Base-by-base conservation (phyloP, 1,140 invertebrate genomes). In the Pantala flavescens region DNA sequence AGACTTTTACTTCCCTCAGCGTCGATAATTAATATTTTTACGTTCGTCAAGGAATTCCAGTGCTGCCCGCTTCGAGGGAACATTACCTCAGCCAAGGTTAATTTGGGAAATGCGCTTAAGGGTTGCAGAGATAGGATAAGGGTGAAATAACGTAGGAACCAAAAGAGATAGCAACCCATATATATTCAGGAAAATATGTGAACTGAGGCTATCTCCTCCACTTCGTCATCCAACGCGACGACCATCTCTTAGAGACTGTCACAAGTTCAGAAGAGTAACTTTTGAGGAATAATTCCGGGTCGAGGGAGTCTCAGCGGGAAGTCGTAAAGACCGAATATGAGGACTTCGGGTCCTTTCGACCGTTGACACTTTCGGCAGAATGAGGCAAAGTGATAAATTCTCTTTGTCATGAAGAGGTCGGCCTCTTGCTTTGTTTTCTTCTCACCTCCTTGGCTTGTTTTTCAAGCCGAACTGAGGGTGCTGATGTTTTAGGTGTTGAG, bases 121-220 rank as follows among this genome's bases (percentile, higher is more conserved):
- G 49, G n/a, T 63, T 7, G 49, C 49, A 12, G 49, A 63, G n/a
- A 63, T 63, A 21, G 49, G 14, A 63, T 63, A 63, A 21, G 49
- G 49, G 49, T 19, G 49, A 63, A 63, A 36, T 36, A 36, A 36
- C 28, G 28, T 21, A 63, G 49, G 49, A 63, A 63, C n/a, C n/a
- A 21, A 21, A 21, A 63, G 49, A 63, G 49, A 63, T 21, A 21
- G 49, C n/a, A 63, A 36, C n/a, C 16, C 3, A 63, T 12, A 63
- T 63, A 63, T 63, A 63, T 63, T 63, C 49, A 7, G 49, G 16
- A 63, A 63, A 63, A 63, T 63, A 63, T 63, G 49, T 63, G 49
- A 19, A 63, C 49, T 16, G 16, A 63, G 49, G 49, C 49, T 63
- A 63, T 63, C 49, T 63, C n/a, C 16, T 3, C 49, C 49, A 63